Evolutionary conservation across 2,797 vertebrate species (phyloP).

Genomic region (Echeneis naucrates): DNA sequence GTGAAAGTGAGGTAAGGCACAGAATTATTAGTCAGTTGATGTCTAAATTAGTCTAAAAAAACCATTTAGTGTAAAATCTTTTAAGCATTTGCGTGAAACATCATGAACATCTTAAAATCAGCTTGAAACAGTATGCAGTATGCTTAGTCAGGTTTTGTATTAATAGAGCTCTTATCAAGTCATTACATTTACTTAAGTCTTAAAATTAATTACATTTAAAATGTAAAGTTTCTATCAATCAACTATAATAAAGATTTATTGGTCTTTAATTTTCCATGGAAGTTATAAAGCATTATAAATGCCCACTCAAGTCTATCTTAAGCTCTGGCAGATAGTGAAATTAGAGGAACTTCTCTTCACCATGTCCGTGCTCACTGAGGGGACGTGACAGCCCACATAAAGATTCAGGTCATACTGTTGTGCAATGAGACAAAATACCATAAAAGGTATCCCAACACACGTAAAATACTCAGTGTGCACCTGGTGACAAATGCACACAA

Average conservation of each 20-base stretch:
- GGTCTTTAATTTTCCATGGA: conserved; percentile 30
- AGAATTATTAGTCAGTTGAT: not conserved
- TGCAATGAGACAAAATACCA: not conserved
- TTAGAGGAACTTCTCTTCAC: not conserved
- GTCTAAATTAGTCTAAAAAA: not conserved
- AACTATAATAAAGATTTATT: conserved; percentile 32
- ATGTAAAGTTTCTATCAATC: conserved; percentile 30
- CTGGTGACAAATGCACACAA: not conserved
- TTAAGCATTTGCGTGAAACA: too few relatives aligned
- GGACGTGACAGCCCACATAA: not conserved
- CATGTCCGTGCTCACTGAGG: conserved; percentile 5
- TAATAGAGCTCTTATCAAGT: not conserved
- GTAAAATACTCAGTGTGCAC: conserved; percentile 13
- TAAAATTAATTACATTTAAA: conserved; percentile 1
- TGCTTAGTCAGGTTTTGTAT: too few relatives aligned
- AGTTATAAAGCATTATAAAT: conserved; percentile 44
- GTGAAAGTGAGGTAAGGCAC: not conserved
- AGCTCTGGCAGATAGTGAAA: conserved; percentile 1
- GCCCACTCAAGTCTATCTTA: conserved; percentile 2
- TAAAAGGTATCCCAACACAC: not conserved
- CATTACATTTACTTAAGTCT: conserved; percentile 15
- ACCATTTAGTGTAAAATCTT: too few relatives aligned
- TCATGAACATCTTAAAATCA: not conserved
- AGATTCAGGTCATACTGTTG: conserved; percentile 12
- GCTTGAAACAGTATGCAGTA: not conserved